Percentiles rank a stretch among this genome's conserved stretches.
Conservation (phyloP, 2,113 vertebrate species). For the Scartelaos histophorus region DNA sequence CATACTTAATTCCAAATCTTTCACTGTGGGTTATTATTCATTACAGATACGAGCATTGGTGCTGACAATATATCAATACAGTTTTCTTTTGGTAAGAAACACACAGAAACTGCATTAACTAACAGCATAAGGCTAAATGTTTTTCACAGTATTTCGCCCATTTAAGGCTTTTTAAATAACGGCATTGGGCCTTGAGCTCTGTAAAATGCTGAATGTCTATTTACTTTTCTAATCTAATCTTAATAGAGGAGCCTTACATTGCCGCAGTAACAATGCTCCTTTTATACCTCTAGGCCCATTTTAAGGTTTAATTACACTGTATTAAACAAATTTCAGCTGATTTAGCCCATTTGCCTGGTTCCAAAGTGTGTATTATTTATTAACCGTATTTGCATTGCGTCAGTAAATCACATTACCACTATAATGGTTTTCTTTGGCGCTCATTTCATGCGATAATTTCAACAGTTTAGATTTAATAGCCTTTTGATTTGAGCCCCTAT, state of each 20-base stretch:
- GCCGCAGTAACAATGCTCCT: not conserved
- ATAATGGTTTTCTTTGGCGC: not conserved
- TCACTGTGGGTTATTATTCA: no score
- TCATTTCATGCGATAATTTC: not conserved
- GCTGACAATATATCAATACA: no score
- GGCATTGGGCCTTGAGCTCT: not conserved
- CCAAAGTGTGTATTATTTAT: conserved; percentile 5
- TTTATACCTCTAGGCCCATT: not conserved
- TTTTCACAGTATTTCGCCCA: not conserved
- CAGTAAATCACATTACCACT: not conserved
- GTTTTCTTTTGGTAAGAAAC: no score
- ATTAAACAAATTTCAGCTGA: conserved; percentile 5
- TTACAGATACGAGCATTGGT: no score
- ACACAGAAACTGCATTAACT: not conserved
- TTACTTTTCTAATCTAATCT: conserved; percentile 8
- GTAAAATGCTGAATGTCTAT: conserved; percentile 12
- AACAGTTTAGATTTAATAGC: not conserved
- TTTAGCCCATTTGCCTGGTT: not conserved
- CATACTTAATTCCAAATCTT: no score
- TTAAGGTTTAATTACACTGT: conserved; percentile 7
- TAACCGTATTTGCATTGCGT: conserved; percentile 6
- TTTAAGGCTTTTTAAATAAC: not conserved
- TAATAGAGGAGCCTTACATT: conserved; percentile 2
- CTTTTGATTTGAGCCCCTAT: not conserved
- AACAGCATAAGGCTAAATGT: not conserved